Conservation (phyloP, 2,888 invertebrate genomes). For the Aphodius granarius region DNA sequence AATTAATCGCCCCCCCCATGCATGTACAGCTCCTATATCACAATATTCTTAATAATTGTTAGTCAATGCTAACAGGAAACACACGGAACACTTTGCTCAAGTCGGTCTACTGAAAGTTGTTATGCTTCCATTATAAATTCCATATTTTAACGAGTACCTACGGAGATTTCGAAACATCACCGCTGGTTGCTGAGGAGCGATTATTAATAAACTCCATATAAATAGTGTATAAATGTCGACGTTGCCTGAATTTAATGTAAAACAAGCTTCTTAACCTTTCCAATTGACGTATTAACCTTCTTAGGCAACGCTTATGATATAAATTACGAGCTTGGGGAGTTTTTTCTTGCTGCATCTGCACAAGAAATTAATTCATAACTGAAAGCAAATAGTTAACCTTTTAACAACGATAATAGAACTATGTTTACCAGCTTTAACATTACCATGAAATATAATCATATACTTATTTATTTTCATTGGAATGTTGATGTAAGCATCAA, state of each 20-base stretch:
- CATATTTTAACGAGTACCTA: not conserved
- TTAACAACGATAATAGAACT: not conserved
- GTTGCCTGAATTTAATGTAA: slow-evolving; percentile 12
- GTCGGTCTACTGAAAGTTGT: not conserved
- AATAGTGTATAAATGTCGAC: slow-evolving; percentile 4
- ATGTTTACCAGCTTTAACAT: not conserved
- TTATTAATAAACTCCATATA: slow-evolving; percentile 12
- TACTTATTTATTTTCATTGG: not conserved
- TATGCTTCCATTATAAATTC: not conserved
- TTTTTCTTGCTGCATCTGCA: not conserved
- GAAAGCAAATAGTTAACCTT: not conserved
- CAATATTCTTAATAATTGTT: slow-evolving; percentile 5
- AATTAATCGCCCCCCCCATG: slow-evolving; percentile 18
- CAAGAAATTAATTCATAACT: not conserved
- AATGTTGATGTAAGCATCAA: not conserved
- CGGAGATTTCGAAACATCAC: not conserved
- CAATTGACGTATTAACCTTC: slow-evolving; percentile 6
- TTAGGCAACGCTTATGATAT: not conserved
- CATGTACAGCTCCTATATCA: not conserved
- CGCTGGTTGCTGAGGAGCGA: not conserved
- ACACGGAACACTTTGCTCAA: not conserved
- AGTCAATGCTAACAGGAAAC: slow-evolving; percentile 1
- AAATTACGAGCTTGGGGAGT: not conserved
- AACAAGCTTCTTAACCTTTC: slow-evolving; percentile 10
- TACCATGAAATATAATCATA: not conserved